Evolutionary conservation across 1,140 invertebrate species (phyloP), one percentile per base, ranked within the genome.

Genomic region (Zaprionus africanus): DNA sequence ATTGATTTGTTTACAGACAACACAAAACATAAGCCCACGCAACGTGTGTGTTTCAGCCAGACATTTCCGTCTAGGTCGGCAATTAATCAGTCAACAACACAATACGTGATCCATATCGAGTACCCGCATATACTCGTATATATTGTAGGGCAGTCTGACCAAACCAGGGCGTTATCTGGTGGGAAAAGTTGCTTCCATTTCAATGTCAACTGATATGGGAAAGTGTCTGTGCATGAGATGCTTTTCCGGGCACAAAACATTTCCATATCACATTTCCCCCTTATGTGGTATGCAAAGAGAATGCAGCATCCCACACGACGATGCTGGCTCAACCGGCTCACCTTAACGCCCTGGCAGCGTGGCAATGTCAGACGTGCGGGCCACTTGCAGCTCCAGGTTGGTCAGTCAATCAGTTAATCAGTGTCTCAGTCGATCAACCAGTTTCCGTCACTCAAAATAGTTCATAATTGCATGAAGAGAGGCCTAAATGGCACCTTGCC

Each of bases 381-480:
- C 15, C 36, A 22, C n/a, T 17, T 19, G 19, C 54, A 57, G 73
- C 22, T 11, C 4, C 13, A 59, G 56, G 46, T 43, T 19, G 17
- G 67, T 74, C 76, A 64, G 66, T 79, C 71, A 69, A 26, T 54
- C 57, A 38, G 53, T 34, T 17, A n/a, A 60, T 64, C 73, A 68
- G 64, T 66, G 66, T 67, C 31, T 61, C 43, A 15, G 46, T 58
- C 24, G 4, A 54, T 36, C 58, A 76, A 81, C 76, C 71, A 64
- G 81, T 83, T 83, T 63, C 69, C 69, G 51, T 31, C 78, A 81
- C 65, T 82, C 83, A 74, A 86, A 87, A 87, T 78, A 77, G 78
- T 90, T 88, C 84, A 88, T 90, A 90, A 88, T 81, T 90, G 78
- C 77, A 78, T 38, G 61, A 57, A 64, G 60, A 68, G 83, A 67